A percentile compares a stretch with the other conserved stretches of the same genome.
phyloP scores from a whole-genome alignment of 2,888 invertebrate genomes.

The Pandemis corylana region DNA sequence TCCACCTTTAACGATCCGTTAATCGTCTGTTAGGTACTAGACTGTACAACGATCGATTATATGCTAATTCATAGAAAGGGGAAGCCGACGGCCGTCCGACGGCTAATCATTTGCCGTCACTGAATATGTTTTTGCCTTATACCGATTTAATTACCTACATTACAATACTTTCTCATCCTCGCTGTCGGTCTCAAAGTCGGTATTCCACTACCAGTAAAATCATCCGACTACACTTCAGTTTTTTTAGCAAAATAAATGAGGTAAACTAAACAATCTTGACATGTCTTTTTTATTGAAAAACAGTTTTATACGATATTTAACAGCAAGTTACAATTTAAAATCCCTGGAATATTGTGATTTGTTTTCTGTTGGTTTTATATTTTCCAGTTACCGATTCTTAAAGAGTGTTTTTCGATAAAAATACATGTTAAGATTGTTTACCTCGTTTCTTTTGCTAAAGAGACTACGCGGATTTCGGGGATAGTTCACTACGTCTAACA shows the following conservation, averaged over 20 bases:
- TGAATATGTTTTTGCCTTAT: background rate
- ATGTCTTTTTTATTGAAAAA: no score
- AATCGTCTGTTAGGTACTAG: background rate
- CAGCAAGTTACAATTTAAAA: no score
- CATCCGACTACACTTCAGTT: background rate
- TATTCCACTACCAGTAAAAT: background rate
- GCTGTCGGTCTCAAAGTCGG: background rate
- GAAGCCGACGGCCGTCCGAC: slow-evolving; percentile 9
- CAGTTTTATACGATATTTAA: no score
- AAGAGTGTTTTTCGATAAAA: no score
- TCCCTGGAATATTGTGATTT: no score
- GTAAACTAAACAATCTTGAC: no score
- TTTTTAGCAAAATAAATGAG: no score
- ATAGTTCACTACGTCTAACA: background rate
- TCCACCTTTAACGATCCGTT: background rate
- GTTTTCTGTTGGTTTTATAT: no score
- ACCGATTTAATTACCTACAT: background rate
- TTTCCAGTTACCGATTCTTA: no score
- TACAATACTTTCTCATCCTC: background rate
- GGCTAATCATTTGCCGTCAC: background rate
- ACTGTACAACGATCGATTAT: slow-evolving; percentile 11
- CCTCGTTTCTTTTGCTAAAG: no score
- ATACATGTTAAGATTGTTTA: no score
- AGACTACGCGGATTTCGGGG: background rate
- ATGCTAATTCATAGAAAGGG: slow-evolving; percentile 19